These are phyloP conservation scores for Pseudochromis fuscus DNA, from an alignment of 2,797 vertebrate genomes.

Conservation along the genomic window DNA sequence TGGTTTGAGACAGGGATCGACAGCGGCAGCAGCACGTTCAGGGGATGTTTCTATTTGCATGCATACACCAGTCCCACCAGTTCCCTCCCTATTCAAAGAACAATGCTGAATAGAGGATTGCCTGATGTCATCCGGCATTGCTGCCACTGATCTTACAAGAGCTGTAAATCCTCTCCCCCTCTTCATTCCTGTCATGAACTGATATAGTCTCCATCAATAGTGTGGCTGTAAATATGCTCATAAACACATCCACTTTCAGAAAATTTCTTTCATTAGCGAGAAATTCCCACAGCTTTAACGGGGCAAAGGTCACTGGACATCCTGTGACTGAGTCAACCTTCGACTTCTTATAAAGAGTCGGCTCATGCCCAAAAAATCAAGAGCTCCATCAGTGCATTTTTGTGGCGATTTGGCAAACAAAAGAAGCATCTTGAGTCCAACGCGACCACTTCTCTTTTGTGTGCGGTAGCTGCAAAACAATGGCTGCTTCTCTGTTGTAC, in stretches of 20 bases:
- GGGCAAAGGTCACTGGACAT: constrained; percentile 42
- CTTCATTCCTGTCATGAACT: constrained; percentile 58
- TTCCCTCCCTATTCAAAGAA: constrained; percentile 55
- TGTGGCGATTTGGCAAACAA: constrained; percentile 51
- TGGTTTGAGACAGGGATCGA: constrained; percentile 44
- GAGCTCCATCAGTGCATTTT: constrained; percentile 42
- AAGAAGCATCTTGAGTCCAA: constrained; percentile 58
- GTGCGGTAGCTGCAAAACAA: constrained; percentile 45
- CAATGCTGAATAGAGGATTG: constrained; percentile 77
- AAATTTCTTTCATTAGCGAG: not conserved
- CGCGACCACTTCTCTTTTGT: constrained; percentile 54
- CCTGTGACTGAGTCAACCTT: constrained; percentile 40
- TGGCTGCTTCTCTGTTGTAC: constrained; percentile 36
- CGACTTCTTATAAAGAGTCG: not conserved
- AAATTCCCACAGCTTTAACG: not conserved
- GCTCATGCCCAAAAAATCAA: constrained; percentile 24
- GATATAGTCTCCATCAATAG: constrained; percentile 19
- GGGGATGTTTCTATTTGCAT: constrained; percentile 69
- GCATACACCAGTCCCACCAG: constrained; percentile 52
- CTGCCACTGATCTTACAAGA: constrained; percentile 67
- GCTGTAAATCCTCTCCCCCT: constrained; percentile 46
- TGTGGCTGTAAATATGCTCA: constrained; percentile 14
- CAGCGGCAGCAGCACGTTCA: constrained; percentile 50
- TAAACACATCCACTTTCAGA: constrained; percentile 11
- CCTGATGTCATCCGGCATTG: constrained; percentile 73